Percentiles rank a stretch among this genome's conserved stretches.
These are phyloP conservation scores for Pollachius pollachius DNA, from an alignment of 2,113 vertebrate genomes.

Conservation along the genomic window DNA sequence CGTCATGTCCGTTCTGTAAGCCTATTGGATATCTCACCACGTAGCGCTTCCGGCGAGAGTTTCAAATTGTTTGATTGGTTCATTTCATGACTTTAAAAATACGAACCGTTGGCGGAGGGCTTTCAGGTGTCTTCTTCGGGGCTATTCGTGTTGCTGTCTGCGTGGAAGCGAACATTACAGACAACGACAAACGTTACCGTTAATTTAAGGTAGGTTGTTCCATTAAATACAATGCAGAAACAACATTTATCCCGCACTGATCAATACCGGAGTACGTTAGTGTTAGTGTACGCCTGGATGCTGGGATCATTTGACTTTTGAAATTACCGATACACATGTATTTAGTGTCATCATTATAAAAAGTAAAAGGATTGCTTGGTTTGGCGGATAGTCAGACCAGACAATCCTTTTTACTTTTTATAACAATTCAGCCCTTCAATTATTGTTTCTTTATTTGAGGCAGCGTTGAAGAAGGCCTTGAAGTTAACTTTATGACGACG, in stretches of 20 bases:
- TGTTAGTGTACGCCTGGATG: no score
- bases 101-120: slow-evolving; percentile 46
- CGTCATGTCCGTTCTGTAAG: slow-evolving; percentile 6
- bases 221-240: not conserved
- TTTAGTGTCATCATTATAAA: no score
- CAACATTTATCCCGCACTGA: not conserved
- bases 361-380: no score
- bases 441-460: no score
- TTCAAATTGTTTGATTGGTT: slow-evolving; percentile 56
- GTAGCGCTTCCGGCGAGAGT: slow-evolving; percentile 36
- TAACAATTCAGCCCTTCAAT: no score
- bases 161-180: not conserved
- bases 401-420: no score
- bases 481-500: no score
- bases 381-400: no score
- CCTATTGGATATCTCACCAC: slow-evolving; percentile 52
- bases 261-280: not conserved
- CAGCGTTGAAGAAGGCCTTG: no score
- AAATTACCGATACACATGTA: no score
- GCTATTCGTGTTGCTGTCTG: not conserved
- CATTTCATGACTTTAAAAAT: slow-evolving; percentile 64
- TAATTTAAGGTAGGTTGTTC: slow-evolving; percentile 41
- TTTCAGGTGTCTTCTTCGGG: slow-evolving; percentile 23
- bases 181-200: not conserved
- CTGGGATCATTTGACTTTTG: no score